These are phyloP conservation scores for Megatriorchis doriae DNA, from an alignment of 2,113 vertebrate species.

Conservation along the genomic window DNA sequence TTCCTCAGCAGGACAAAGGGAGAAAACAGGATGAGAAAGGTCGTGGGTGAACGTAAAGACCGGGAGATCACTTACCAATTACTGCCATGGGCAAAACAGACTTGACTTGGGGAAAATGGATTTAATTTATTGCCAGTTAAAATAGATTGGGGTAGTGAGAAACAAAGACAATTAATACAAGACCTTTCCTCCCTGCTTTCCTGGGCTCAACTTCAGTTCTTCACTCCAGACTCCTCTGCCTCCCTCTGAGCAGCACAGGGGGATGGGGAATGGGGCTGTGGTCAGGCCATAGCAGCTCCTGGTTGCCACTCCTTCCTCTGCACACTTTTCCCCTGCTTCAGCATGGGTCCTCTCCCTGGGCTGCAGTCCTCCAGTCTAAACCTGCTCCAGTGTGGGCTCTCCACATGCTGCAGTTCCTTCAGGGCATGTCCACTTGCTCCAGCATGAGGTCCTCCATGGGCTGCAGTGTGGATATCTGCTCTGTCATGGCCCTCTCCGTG, in stretches of 20 bases:
- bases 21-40: background rate
- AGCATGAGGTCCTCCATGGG: background rate
- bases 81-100: background rate
- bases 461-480: background rate
- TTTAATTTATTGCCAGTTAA: background rate
- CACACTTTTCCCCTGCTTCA: background rate
- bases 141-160: background rate
- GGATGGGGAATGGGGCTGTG: background rate
- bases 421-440: background rate
- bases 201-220: background rate
- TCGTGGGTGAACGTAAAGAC: background rate
- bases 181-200: background rate
- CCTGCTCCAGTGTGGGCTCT: background rate
- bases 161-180: background rate
- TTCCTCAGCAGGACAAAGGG: background rate
- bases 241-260: background rate
- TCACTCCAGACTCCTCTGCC: background rate
- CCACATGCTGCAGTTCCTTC: background rate
- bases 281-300: background rate
- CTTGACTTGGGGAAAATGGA: background rate
- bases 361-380: background rate
- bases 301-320: background rate
- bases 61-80: background rate
- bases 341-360: fast-evolving
- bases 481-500: background rate